A percentile compares a stretch with the other conserved stretches of the same genome.
Evolutionary conservation across 2,113 vertebrate genomes (phyloP).

Genomic region (Mustela nigripes): DNA sequence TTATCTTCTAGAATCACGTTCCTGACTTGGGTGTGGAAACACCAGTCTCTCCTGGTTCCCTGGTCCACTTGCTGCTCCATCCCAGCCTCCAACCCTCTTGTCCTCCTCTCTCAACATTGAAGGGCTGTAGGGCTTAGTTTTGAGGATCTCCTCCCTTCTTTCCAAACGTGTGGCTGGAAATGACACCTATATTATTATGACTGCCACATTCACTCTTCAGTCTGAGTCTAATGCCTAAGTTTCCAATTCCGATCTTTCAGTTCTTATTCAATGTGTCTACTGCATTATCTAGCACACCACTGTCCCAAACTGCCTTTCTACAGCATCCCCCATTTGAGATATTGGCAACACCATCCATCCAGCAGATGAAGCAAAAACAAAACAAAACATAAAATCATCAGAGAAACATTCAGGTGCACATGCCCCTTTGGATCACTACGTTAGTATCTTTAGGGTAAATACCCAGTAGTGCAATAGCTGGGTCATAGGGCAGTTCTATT

Average conservation of each 20-base stretch:
- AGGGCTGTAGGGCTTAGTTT: not conserved
- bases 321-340: accelerated
- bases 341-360: accelerated
- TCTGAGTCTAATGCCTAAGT: not conserved
- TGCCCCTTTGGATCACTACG: no score
- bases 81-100: not conserved
- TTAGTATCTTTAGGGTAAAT: no score
- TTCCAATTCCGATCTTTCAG: not conserved
- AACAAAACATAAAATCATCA: not conserved
- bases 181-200: not conserved
- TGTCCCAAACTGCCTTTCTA: not conserved
- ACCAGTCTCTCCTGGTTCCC: not conserved
- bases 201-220: not conserved
- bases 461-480: no score
- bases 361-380: not conserved
- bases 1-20: not conserved
- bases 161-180: not conserved
- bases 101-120: not conserved
- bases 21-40: not conserved
- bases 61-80: no score
- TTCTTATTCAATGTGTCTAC: not conserved
- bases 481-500: no score
- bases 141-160: not conserved
- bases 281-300: not conserved
- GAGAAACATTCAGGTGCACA: not conserved